Conservation (phyloP, 2,797 vertebrate species). For the Chloroceryle amazona region DNA sequence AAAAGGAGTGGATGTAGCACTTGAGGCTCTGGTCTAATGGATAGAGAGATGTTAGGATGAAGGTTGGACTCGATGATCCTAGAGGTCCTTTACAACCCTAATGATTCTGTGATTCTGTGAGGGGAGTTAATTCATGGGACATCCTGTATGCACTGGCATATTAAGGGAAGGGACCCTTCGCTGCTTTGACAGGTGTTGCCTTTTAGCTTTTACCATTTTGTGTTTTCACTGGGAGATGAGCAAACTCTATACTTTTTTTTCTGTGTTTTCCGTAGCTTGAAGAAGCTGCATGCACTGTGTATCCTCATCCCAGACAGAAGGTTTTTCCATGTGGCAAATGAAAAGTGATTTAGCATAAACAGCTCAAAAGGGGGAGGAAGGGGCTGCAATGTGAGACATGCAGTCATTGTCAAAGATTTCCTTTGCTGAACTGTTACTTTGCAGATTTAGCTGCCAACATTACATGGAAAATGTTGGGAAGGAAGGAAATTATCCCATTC, state of each 20-base stretch:
- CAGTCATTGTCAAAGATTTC: slow-evolving; percentile 12
- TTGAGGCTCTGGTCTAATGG: too few relatives aligned
- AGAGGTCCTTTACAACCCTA: too few relatives aligned
- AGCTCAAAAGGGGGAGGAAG: not conserved
- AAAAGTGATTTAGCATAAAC: not conserved
- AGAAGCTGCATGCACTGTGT: not conserved
- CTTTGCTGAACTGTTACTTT: not conserved
- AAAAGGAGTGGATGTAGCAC: too few relatives aligned
- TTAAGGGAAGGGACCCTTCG: not conserved
- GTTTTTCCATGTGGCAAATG: not conserved
- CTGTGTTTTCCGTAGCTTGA: not conserved
- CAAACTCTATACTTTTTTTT: not conserved
- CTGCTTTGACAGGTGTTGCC: not conserved
- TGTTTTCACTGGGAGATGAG: not conserved
- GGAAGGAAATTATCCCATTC: not conserved
- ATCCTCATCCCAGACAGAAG: not conserved
- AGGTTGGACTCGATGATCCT: too few relatives aligned
- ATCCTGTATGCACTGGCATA: not conserved
- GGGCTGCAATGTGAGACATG: not conserved
- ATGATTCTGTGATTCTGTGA: not conserved
- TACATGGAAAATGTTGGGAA: not conserved
- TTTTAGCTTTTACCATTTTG: not conserved
- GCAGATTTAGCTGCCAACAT: not conserved
- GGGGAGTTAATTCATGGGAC: not conserved
- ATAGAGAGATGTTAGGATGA: too few relatives aligned